Base-by-base conservation (phyloP, 2,888 invertebrate genomes). In the Idaea biselata region DNA sequence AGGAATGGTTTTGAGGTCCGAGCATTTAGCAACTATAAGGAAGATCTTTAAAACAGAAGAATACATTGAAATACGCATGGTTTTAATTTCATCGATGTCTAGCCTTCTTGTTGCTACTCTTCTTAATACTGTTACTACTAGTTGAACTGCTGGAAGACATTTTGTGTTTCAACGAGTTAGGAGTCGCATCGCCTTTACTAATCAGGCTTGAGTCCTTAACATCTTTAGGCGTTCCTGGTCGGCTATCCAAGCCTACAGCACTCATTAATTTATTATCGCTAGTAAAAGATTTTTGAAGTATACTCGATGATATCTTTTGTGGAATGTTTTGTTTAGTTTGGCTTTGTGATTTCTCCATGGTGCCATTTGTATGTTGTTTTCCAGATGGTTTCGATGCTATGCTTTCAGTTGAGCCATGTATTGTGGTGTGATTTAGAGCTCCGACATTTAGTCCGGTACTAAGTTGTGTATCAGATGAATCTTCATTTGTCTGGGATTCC, bases 401-500 rank as follows among this genome's bases (percentile, higher is more conserved):
- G 69, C 89, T 91, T 70, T 93, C 93, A 58, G 87, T 82, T 2
- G 93, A 92, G n/a, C 91, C 91, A 79, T 93, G 93, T 71, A 91
- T 91, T 31, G 90, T 91, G 1, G 92, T 92, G 65, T 91, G 92
- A 69, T 93, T 92, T 60, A 91, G 75, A 69, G 78, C 86, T 61
- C 88, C 83, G 69, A 93, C 89, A 67, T 90, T 93, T 58, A 89
- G 72, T 55, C 84, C 83, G 55, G 92, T 78, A 67, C 92, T 93
- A 55, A 94, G 92, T 93, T 95, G 94, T 83, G 95, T 94, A 83
- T 96, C 94, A 78, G 95, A 94, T 67, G 95, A 94, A 87, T 96
- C 94, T 86, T 96, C 95, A 90, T 95, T 95, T 63, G 96, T 96
- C 83, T 97, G 96, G 16, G 97, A 97, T 89, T 97, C 97, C 57